Conservation (phyloP, 2,797 vertebrate genomes). For the Scyliorhinus canicula region DNA sequence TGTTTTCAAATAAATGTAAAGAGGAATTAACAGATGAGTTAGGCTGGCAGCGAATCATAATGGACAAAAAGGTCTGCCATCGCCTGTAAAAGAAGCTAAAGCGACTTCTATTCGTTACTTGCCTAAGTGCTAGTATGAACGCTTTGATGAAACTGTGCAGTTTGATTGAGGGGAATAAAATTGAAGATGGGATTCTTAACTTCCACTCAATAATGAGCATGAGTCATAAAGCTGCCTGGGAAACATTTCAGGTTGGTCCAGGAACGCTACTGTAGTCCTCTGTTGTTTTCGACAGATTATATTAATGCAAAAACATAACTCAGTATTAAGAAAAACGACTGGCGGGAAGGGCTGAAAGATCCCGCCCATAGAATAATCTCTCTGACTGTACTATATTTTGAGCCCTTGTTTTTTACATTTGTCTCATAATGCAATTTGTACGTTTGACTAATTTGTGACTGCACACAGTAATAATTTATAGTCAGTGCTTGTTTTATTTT, state of each 20-base stretch:
- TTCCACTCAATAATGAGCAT: not conserved
- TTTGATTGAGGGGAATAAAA: not conserved
- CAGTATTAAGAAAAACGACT: not conserved
- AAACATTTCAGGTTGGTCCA: not conserved
- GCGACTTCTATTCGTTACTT: not conserved
- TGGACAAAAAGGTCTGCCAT: not conserved
- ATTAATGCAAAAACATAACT: not conserved
- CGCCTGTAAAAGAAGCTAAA: not conserved
- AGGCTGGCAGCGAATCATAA: not conserved
- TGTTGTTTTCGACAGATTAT: not conserved
- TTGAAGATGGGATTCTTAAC: not conserved
- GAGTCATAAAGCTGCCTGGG: not conserved
- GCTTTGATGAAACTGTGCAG: not conserved
- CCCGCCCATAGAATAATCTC: not conserved
- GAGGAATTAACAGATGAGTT: not conserved
- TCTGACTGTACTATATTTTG: not conserved
- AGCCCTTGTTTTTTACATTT: not conserved
- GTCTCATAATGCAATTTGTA: not conserved
- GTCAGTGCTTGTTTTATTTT: no score
- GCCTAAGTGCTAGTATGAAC: not conserved
- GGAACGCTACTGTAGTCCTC: not conserved
- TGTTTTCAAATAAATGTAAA: not conserved
- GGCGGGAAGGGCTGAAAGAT: no score
- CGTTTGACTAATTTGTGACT: not conserved
- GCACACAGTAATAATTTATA: no score